Evolutionary conservation across 23 tunicate species (phyloP).

Genomic region (Styela plicata): DNA sequence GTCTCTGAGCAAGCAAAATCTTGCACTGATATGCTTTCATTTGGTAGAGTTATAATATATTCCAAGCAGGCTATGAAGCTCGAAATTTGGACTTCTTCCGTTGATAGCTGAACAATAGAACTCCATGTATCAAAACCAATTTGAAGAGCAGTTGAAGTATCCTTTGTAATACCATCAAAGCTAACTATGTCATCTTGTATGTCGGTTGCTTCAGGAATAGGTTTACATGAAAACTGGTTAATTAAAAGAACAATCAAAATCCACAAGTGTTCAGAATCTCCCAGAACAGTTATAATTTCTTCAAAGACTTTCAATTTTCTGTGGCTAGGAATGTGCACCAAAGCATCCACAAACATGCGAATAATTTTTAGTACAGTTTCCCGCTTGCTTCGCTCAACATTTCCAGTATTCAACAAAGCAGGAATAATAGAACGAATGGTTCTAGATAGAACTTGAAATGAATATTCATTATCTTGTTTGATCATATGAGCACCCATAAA

Average conservation of each 20-base stretch:
- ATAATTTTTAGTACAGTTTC: constrained; percentile 44
- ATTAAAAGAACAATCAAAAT: constrained; percentile 39
- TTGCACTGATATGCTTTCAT: neutral
- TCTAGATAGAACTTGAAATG: constrained; percentile 55
- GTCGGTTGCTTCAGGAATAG: neutral
- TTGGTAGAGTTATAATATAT: neutral
- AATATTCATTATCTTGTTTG: constrained; percentile 63
- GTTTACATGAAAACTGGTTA: constrained; percentile 29
- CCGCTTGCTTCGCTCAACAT: neutral
- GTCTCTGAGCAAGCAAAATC: neutral
- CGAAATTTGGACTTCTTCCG: neutral
- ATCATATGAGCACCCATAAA: constrained; percentile 68
- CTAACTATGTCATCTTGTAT: neutral
- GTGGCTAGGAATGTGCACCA: constrained; percentile 61
- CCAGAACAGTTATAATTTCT: constrained; percentile 44
- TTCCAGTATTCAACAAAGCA: constrained; percentile 29
- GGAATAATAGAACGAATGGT: constrained; percentile 58
- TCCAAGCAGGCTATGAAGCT: neutral
- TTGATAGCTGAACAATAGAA: neutral
- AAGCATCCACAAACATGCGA: constrained; percentile 70
- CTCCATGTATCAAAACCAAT: neutral
- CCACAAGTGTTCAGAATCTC: constrained; percentile 39
- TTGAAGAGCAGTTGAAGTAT: neutral
- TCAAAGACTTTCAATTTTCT: constrained; percentile 60
- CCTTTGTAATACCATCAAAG: neutral